A percentile compares a stretch with the other conserved stretches of the same genome.
These are phyloP conservation scores for Cyrtodaria siliqua DNA, from an alignment of 2,888 invertebrate species.

Conservation along the genomic window DNA sequence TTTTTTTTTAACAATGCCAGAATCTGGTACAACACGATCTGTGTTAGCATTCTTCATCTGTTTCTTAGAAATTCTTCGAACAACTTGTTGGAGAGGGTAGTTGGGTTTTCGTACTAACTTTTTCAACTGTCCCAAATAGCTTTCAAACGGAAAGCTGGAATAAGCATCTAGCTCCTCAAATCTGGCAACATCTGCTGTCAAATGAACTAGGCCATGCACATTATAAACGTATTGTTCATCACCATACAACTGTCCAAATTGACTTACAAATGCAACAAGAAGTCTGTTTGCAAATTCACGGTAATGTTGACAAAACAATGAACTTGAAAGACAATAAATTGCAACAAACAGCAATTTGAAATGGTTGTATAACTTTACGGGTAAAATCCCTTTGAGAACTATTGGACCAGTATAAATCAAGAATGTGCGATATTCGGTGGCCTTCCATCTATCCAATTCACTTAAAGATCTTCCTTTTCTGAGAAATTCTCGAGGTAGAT, in stretches of 20 bases:
- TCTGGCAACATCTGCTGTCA: constrained; percentile 79
- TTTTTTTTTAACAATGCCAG: too few relatives aligned
- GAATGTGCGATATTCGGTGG: constrained; percentile 75
- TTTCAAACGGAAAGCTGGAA: constrained; percentile 84
- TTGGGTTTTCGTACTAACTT: constrained; percentile 36
- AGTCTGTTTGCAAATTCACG: constrained; percentile 66
- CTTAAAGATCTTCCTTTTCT: constrained; percentile 71
- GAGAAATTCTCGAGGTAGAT: constrained; percentile 70
- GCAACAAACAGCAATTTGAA: constrained; percentile 58
- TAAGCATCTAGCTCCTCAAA: constrained; percentile 80
- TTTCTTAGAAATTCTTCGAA: constrained; percentile 42
- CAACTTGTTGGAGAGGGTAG: constrained; percentile 37
- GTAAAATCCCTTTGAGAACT: constrained; percentile 60
- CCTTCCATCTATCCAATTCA: constrained; percentile 76
- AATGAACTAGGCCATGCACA: constrained; percentile 83
- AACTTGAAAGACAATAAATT: constrained; percentile 63
- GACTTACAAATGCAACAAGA: constrained; percentile 70
- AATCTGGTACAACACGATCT: too few relatives aligned
- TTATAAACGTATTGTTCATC: constrained; percentile 81
- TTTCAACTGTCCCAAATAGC: constrained; percentile 70
- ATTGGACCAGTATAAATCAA: constrained; percentile 75
- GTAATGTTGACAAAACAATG: constrained; percentile 53
- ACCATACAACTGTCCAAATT: constrained; percentile 79
- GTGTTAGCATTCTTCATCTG: too few relatives aligned
- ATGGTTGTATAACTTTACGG: constrained; percentile 44